A percentile compares a stretch with the other conserved stretches of the same genome.
Evolutionary conservation across 2,797 vertebrate species (phyloP).

Genomic region (Agapornis canus): DNA sequence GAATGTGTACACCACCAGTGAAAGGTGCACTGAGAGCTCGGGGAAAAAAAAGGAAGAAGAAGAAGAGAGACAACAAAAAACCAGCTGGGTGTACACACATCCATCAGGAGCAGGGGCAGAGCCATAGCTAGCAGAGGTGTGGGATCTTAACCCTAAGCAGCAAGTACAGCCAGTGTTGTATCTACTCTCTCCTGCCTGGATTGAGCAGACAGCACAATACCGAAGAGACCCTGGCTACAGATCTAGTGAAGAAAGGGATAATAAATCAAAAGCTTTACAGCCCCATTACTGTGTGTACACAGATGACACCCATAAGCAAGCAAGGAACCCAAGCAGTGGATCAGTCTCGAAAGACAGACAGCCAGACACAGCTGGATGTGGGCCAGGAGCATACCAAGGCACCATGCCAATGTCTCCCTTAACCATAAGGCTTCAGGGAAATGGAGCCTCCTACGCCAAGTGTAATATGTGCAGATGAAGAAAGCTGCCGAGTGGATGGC

Average conservation of each 20-base stretch:
- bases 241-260: not conserved
- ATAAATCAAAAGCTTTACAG: not conserved
- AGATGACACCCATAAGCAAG: not conserved
- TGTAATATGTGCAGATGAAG: not conserved
- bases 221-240: not conserved
- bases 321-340: not conserved
- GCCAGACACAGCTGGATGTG: not conserved
- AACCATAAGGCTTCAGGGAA: conserved; percentile 24
- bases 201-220: not conserved
- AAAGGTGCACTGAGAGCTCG: not conserved
- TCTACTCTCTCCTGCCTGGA: not conserved
- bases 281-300: not conserved
- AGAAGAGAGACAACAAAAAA: not conserved
- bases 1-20: conserved; percentile 2
- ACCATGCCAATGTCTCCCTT: not conserved
- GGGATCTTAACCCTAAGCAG: not conserved
- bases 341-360: not conserved
- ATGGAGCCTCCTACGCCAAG: conserved; percentile 28
- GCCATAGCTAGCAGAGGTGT: not conserved
- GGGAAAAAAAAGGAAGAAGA: not conserved
- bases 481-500: not conserved
- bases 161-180: not conserved
- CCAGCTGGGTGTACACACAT: not conserved
- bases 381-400: not conserved
- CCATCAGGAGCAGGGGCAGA: not conserved